Base-by-base conservation (phyloP, 1,140 invertebrate genomes). In the Ctenoplectra terminalis region DNA sequence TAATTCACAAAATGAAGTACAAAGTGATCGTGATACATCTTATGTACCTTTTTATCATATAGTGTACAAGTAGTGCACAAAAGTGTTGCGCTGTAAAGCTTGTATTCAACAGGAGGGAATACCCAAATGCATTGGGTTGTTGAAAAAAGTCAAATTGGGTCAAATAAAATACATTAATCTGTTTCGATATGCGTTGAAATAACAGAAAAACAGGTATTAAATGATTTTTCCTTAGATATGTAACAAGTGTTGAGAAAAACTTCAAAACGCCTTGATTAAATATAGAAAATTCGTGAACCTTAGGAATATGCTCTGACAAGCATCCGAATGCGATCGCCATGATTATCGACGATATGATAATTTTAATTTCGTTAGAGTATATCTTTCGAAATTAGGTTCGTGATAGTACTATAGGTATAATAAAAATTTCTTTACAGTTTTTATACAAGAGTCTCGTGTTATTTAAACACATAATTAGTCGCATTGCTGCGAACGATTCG, bases 91-190 rank as follows among this genome's bases (percentile, higher is more conserved):
- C 63, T 69, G 20, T 72, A 29, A n/a, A 17, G 8, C n/a, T n/a
- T 40, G n/a, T 54, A 43, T 56, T 34, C 34, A 31, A 54, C 43
- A 54, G 11, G 11, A 50, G 31, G 17, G 9, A 56, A 29, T 67
- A 26, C 9, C 52, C 48, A 43, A n/a, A 69, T 77, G 13, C 29
- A 56, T 56, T 29, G 23, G 56, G 9, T 20, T 70, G 13, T 2
- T 60, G 20, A 58, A 0, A 58, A 0, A 15, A 58, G n/a, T 43
- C 23, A 17, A 70, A 60, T 43, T 78, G n/a, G 43, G 54, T 70
- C 64, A 56, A 48, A n/a, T 70, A 48, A 78, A 70, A 48, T 60
- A 7, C 52, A 70, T 58, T 26, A n/a, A 60, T 60, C 29, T 34
- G 15, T 26, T 56, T 17, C 40, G 6, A 48, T 46, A 48, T 29